phyloP scores from a whole-genome alignment of 2,888 invertebrate species.

The Margaritifera margaritifera region DNA sequence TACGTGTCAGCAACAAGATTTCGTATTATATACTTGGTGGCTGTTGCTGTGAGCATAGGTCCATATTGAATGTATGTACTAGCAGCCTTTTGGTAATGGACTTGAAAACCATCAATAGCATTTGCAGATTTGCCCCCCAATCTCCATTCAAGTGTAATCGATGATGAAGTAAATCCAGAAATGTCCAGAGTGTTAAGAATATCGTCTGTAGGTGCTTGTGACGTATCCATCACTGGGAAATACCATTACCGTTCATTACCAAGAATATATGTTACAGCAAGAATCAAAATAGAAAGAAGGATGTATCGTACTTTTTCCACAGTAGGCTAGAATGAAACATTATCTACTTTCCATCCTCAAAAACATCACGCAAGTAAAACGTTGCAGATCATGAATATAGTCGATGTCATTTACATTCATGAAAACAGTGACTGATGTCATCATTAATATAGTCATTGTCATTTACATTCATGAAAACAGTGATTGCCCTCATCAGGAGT shows the following conservation, averaged over 20 bases:
- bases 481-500: too few relatives aligned
- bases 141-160: constrained; percentile 58
- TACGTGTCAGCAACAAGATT: constrained; percentile 66
- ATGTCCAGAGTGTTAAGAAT: constrained; percentile 45
- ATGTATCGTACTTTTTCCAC: too few relatives aligned
- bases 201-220: constrained; percentile 19
- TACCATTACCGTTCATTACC: neutral
- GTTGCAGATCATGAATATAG: too few relatives aligned
- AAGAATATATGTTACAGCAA: neutral
- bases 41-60: constrained; percentile 40
- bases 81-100: constrained; percentile 61
- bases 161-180: constrained; percentile 52
- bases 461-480: too few relatives aligned
- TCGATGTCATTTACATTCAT: too few relatives aligned
- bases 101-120: constrained; percentile 47
- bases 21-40: constrained; percentile 46
- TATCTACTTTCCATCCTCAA: too few relatives aligned
- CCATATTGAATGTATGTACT: constrained; percentile 62
- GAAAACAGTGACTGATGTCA: too few relatives aligned
- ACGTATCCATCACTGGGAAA: constrained; percentile 26
- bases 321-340: too few relatives aligned
- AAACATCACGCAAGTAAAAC: too few relatives aligned
- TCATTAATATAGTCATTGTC: too few relatives aligned
- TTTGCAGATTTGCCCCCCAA: constrained; percentile 29
- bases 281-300: neutral